phyloP scores from a whole-genome alignment of 2,113 vertebrate genomes.

The Dipodomys spectabilis region DNA sequence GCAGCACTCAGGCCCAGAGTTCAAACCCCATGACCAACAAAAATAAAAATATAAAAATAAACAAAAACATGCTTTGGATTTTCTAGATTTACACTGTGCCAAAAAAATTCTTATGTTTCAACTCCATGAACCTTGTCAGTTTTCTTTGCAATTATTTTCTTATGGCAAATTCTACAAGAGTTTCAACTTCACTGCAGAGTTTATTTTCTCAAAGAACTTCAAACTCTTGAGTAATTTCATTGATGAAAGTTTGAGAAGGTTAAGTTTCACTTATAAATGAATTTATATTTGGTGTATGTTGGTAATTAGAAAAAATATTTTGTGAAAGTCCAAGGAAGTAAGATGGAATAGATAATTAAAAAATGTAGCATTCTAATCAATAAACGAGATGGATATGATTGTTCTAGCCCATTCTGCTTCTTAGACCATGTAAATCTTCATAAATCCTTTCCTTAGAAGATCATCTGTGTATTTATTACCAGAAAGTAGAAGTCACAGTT shows the following conservation, averaged over 20 bases:
- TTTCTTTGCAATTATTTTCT: not conserved
- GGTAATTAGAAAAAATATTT: conserved; percentile 73
- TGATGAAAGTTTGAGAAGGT: conserved; percentile 61
- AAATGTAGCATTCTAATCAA: conserved; percentile 64
- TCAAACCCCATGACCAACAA: no score
- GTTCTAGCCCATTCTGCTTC: conserved; percentile 51
- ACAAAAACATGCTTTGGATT: not conserved
- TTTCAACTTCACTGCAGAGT: conserved; percentile 8
- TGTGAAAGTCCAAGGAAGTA: conserved; percentile 64
- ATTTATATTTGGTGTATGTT: conserved; percentile 51
- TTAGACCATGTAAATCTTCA: conserved; percentile 67
- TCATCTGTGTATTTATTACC: conserved; percentile 35
- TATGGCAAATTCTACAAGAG: not conserved
- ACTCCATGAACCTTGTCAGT: not conserved
- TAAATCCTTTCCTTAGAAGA: conserved; percentile 29
- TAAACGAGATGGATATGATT: conserved; percentile 69
- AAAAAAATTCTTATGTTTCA: conserved; percentile 34
- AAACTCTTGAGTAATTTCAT: conserved; percentile 46
- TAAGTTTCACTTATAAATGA: conserved; percentile 58
- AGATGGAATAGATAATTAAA: conserved; percentile 72
- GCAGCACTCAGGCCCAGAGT: no score
- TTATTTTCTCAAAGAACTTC: conserved; percentile 37
- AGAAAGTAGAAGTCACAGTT: not conserved
- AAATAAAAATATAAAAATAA: not conserved
- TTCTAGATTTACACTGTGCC: not conserved